Evolutionary conservation across 1,140 invertebrate species (phyloP).

Genomic region (Tetramorium parvispinum): DNA sequence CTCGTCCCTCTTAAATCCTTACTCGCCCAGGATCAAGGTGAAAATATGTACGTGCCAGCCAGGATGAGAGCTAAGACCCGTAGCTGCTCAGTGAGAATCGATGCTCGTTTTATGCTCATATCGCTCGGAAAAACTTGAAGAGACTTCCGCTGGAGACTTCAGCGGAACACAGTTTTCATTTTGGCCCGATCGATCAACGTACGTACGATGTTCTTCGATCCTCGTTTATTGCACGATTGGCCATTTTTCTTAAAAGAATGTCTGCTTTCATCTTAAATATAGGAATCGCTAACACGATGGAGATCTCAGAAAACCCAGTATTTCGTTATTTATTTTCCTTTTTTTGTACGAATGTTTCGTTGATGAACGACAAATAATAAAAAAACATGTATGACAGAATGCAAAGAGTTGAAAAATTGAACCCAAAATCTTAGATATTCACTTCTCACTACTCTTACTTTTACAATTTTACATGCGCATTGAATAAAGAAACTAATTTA

Average conservation of each 20-base stretch:
- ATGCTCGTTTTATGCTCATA: background rate
- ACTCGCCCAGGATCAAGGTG: conserved; percentile 45
- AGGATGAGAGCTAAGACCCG: background rate
- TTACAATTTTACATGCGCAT: background rate
- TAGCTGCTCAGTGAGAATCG: conserved; percentile 17
- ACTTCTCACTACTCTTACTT: background rate
- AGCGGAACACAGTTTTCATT: background rate
- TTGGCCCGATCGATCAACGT: background rate
- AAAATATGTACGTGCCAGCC: conserved; percentile 60
- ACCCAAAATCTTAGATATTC: background rate
- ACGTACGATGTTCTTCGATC: background rate
- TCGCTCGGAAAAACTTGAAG: background rate
- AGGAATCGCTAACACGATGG: background rate
- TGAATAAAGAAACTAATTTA: no score
- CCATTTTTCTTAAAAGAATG: background rate
- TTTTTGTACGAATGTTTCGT: no score
- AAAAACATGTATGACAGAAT: background rate
- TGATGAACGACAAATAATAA: background rate
- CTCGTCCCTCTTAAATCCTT: conserved; percentile 66
- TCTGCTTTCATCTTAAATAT: background rate
- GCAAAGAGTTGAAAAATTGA: no score
- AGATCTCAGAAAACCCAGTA: background rate
- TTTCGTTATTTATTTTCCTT: background rate
- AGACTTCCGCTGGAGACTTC: background rate
- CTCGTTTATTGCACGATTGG: background rate